Percentiles rank a stretch among this genome's conserved stretches.
Conservation (phyloP, 2,113 vertebrate species). For the Raja brachyura region DNA sequence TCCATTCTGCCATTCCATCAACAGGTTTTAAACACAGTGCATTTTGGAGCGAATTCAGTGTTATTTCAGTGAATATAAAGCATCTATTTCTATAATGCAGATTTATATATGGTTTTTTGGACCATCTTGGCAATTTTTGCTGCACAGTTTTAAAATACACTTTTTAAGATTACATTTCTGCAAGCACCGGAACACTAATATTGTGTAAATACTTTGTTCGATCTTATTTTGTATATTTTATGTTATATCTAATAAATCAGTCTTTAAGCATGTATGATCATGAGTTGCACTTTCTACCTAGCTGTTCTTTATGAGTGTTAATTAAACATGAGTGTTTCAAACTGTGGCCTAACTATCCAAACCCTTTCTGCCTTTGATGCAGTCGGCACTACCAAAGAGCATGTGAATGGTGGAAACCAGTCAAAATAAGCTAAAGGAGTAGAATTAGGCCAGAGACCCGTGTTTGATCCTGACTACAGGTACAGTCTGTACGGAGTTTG, state of each 20-base stretch:
- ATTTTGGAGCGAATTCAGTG: background rate
- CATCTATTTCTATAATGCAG: background rate
- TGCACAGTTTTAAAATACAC: background rate
- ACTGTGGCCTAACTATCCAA: background rate
- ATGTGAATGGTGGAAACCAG: background rate
- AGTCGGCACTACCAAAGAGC: background rate
- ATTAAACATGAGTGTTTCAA: background rate
- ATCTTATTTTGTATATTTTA: background rate
- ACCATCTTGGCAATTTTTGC: background rate
- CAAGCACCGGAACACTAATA: background rate
- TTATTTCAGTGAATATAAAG: constrained; percentile 27
- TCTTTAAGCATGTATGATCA: background rate
- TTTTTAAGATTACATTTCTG: background rate
- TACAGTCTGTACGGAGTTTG: no score
- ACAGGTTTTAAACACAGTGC: background rate
- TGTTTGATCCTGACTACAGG: no score
- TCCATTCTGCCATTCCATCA: constrained; percentile 26
- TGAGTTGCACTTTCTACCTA: background rate
- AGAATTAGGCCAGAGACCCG: no score
- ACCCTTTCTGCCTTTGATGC: background rate
- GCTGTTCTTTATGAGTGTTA: background rate
- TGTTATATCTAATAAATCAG: constrained; percentile 6
- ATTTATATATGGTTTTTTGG: background rate
- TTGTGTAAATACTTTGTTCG: constrained; percentile 33
- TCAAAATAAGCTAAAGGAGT: background rate